Evolutionary conservation across 2,797 vertebrate species (phyloP).

Genomic region (Sparidentex hasta): DNA sequence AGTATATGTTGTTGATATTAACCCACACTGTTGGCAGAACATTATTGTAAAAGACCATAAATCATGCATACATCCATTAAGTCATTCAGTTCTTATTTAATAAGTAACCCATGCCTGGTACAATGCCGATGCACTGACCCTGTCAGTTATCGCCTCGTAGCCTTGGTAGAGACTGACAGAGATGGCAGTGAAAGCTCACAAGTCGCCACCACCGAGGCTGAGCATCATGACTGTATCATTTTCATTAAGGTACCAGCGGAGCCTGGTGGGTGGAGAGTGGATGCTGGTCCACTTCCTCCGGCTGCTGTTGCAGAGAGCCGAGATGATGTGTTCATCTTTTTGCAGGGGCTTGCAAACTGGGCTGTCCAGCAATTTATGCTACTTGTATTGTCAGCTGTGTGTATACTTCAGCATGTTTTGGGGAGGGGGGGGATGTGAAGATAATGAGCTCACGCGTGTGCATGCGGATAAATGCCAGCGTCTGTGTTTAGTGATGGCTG

Average conservation of each 20-base stretch:
- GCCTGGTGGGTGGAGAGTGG: constrained; percentile 51
- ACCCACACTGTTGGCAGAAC: neutral
- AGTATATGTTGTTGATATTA: neutral
- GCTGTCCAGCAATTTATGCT: neutral
- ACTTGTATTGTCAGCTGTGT: neutral
- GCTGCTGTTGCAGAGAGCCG: constrained; percentile 35
- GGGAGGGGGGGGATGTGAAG: too few relatives aligned
- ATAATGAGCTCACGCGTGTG: neutral
- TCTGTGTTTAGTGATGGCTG: neutral
- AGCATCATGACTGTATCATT: constrained; percentile 49
- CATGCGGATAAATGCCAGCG: neutral
- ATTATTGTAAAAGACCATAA: constrained; percentile 15
- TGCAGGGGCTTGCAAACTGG: constrained; percentile 1
- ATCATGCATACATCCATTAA: constrained; percentile 8
- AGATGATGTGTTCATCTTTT: constrained; percentile 46
- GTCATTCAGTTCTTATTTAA: constrained; percentile 21
- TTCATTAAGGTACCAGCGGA: constrained; percentile 50
- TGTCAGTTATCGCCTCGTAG: constrained; percentile 35
- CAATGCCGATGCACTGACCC: constrained; percentile 26
- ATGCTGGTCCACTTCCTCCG: constrained; percentile 44
- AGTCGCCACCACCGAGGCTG: constrained; percentile 45
- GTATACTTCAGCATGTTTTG: too few relatives aligned
- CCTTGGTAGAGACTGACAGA: constrained; percentile 15
- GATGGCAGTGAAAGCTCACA: constrained; percentile 22
- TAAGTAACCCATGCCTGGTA: constrained; percentile 21